Evolutionary conservation across 1,140 invertebrate genomes (phyloP).

Genomic region (Trichonephila clavipes): DNA sequence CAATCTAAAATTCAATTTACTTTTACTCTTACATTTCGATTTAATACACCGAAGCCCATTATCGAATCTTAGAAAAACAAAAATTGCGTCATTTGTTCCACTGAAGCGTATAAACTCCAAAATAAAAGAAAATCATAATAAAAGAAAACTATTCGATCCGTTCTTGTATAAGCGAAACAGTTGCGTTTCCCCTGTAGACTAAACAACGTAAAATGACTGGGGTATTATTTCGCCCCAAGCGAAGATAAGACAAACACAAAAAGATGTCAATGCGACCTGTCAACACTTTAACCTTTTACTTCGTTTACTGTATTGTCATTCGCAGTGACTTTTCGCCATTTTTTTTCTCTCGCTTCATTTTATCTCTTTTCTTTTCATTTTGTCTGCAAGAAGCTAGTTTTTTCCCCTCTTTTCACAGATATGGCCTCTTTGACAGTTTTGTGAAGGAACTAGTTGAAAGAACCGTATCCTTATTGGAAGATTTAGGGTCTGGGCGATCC

Average conservation of each 20-base stretch:
- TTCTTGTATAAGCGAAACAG: neutral
- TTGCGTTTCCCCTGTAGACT: neutral
- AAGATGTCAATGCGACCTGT: slow-evolving; percentile 41
- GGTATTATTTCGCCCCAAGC: slow-evolving; percentile 32
- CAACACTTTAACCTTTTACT: slow-evolving; percentile 62
- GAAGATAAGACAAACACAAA: slow-evolving; percentile 46
- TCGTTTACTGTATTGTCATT: slow-evolving; percentile 56
- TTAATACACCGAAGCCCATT: neutral
- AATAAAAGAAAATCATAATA: neutral
- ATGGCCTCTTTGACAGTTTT: neutral
- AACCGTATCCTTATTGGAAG: slow-evolving; percentile 5
- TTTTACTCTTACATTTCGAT: neutral
- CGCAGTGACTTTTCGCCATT: neutral
- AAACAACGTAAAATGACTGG: slow-evolving; percentile 6
- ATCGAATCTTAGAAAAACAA: neutral
- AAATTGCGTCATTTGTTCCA: neutral
- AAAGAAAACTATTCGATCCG: neutral
- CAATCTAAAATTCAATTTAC: too few species aligned
- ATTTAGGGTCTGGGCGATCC: neutral
- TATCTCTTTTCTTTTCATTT: slow-evolving; percentile 16
- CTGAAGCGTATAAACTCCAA: neutral
- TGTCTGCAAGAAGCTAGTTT: neutral
- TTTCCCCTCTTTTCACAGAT: neutral
- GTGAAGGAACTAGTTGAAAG: neutral
- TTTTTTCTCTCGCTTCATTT: neutral